A percentile compares a stretch with the other conserved stretches of the same genome.
Evolutionary conservation across 2,113 vertebrate species (phyloP).

Genomic region (Leiothrix lutea): DNA sequence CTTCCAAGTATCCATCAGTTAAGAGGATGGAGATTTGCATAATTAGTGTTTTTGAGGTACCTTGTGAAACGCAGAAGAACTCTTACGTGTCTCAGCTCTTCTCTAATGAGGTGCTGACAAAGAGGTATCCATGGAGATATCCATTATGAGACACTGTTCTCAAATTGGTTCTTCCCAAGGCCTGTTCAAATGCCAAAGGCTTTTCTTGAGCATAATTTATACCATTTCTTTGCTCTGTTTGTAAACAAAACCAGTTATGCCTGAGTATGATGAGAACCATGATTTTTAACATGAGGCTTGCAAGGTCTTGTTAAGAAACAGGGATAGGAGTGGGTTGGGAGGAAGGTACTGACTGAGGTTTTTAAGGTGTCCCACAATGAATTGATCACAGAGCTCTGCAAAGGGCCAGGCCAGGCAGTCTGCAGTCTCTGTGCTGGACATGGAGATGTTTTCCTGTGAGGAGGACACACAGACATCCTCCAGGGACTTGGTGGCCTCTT

Average conservation of each 20-base stretch:
- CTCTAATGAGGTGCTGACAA: constrained; percentile 45
- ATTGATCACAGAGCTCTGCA: background rate
- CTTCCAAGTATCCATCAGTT: background rate
- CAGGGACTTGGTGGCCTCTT: background rate
- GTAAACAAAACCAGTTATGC: constrained; percentile 25
- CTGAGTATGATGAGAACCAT: background rate
- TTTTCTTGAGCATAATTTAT: constrained; percentile 35
- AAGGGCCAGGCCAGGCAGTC: background rate
- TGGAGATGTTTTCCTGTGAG: background rate
- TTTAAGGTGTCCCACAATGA: background rate
- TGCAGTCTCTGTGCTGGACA: background rate
- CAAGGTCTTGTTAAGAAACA: background rate
- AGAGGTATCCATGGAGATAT: constrained; percentile 63
- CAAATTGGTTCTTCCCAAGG: constrained; percentile 24
- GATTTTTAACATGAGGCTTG: background rate
- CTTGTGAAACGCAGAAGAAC: constrained; percentile 16
- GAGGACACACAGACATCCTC: background rate
- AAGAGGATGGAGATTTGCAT: constrained; percentile 27
- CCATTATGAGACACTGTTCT: constrained; percentile 1
- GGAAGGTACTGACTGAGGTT: background rate
- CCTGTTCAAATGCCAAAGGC: constrained; percentile 38
- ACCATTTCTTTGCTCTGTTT: background rate
- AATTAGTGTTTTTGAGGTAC: constrained; percentile 40
- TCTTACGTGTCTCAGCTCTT: background rate
- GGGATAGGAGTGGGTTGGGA: background rate